A percentile compares a stretch with the other conserved stretches of the same genome.
Conservation (phyloP, 2,797 vertebrate genomes). For the Notolepis coatsorum region DNA sequence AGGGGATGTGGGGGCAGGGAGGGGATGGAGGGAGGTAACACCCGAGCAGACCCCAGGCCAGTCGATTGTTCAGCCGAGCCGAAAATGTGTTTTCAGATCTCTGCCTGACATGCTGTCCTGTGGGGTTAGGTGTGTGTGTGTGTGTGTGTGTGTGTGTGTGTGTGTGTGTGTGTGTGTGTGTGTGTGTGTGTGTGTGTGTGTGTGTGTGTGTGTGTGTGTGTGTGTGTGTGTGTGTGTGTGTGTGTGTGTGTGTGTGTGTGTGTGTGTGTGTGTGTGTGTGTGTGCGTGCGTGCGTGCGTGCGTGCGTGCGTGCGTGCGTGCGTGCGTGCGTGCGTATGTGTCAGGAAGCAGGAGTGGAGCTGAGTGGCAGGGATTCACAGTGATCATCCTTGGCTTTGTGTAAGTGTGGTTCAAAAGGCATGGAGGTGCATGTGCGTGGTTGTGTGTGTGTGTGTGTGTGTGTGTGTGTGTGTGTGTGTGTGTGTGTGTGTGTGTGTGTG, state of each 20-base stretch:
- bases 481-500: slow-evolving; percentile 10
- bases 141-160: slow-evolving; percentile 32
- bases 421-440: slow-evolving; percentile 18
- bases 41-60: slow-evolving; percentile 68
- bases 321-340: slow-evolving; percentile 3
- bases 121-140: slow-evolving; percentile 51
- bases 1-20: slow-evolving; percentile 60
- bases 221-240: neutral
- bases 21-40: slow-evolving; percentile 73
- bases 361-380: slow-evolving; percentile 64
- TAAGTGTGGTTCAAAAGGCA: neutral
- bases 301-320: slow-evolving; percentile 27
- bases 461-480: slow-evolving; percentile 39
- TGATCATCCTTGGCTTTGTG: slow-evolving; percentile 64
- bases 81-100: slow-evolving; percentile 86
- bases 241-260: no score
- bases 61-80: slow-evolving; percentile 83
- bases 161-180: slow-evolving; percentile 32
- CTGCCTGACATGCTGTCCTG: slow-evolving; percentile 78
- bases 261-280: no score
- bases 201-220: slow-evolving; percentile 10
- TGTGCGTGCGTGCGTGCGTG: neutral
- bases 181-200: slow-evolving; percentile 27
- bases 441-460: slow-evolving; percentile 35
- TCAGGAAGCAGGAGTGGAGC: slow-evolving; percentile 22